Evolutionary conservation across 2,888 invertebrate genomes (phyloP).

Genomic region (Taphrorychus bicolor): DNA sequence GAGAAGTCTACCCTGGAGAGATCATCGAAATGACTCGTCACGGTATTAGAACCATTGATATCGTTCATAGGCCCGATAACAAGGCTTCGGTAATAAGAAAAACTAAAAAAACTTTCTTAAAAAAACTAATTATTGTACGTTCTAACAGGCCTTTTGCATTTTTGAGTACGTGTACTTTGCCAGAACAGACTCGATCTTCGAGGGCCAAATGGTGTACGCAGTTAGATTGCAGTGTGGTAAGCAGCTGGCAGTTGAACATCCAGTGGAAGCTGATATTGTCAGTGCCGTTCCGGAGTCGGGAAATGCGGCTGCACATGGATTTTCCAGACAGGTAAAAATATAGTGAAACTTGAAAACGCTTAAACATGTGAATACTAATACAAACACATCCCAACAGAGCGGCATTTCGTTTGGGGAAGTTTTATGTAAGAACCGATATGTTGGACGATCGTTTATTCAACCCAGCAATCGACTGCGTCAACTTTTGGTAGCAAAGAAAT

Average conservation of each 20-base stretch:
- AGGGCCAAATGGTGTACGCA: conserved; percentile 96
- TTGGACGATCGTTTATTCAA: conserved; percentile 97
- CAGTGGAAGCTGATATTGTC: conserved; percentile 93
- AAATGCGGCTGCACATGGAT: conserved; percentile 96
- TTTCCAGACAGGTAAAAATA: conserved; percentile 78
- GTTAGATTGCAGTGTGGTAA: conserved; percentile 93
- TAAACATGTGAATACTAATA: too few relatives aligned
- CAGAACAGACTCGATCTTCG: conserved; percentile 92
- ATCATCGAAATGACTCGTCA: conserved; percentile 90
- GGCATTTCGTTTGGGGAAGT: conserved; percentile 93
- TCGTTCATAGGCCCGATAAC: conserved; percentile 81
- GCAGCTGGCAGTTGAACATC: conserved; percentile 89
- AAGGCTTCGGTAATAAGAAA: conserved; percentile 53
- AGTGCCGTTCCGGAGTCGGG: conserved; percentile 97
- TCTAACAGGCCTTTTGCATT: conserved; percentile 89
- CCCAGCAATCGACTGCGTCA: conserved; percentile 90
- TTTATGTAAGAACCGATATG: conserved; percentile 95
- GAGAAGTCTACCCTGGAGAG: conserved; percentile 96
- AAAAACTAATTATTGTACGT: neutral
- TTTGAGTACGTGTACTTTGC: conserved; percentile 99
- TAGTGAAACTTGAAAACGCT: neutral
- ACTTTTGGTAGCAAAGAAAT: conserved; percentile 95
- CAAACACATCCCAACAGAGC: conserved; percentile 69
- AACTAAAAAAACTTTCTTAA: neutral
- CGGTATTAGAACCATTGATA: conserved; percentile 87